phyloP scores from a whole-genome alignment of 92 coral and sea anemone genomes.

The Porites divaricata region DNA sequence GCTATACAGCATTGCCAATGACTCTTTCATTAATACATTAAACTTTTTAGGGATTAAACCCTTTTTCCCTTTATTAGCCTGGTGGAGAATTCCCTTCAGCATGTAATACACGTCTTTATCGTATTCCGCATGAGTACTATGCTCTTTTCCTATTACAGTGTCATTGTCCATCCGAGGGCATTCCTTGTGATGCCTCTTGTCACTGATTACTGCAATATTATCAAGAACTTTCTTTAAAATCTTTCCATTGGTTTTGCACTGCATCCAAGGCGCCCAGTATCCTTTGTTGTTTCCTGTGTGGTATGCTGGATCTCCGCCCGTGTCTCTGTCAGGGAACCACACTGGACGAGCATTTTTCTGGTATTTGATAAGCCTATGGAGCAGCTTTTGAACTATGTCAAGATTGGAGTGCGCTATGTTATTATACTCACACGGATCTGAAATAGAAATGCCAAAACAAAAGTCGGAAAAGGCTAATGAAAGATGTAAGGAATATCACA shows the following conservation, averaged over 20 bases:
- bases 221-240: conserved; percentile 25
- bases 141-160: background rate
- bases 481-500: too few species aligned
- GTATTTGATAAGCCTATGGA: conserved; percentile 59
- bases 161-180: background rate
- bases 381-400: conserved; percentile 57
- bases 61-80: conserved; percentile 6
- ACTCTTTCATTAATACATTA: conserved; percentile 2
- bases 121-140: background rate
- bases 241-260: conserved; percentile 1
- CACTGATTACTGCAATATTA: background rate
- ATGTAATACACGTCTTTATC: conserved; percentile 6
- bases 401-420: conserved; percentile 75
- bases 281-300: conserved; percentile 25
- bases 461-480: too few species aligned
- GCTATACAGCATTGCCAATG: conserved; percentile 24
- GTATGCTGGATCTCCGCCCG: conserved; percentile 61
- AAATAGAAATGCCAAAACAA: background rate
- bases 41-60: background rate
- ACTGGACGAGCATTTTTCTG: conserved; percentile 73
- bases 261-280: conserved; percentile 92
- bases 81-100: conserved; percentile 3
- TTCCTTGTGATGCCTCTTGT: background rate
- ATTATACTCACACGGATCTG: conserved; percentile 97
- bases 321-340: conserved; percentile 88